Conservation (phyloP, 2,113 vertebrate species). For the Phaethon lepturus region DNA sequence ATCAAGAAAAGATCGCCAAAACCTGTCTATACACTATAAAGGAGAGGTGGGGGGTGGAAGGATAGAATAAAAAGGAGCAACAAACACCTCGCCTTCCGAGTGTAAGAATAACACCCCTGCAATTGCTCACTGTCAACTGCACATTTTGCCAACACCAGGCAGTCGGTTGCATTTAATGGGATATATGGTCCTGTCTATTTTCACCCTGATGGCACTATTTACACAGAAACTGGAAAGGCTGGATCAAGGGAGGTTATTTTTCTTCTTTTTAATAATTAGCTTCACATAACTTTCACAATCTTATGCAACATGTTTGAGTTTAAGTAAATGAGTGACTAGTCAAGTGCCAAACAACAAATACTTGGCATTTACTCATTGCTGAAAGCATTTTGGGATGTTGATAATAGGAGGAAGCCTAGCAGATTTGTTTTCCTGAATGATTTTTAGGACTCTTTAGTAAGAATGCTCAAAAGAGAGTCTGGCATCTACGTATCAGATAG, state of each 20-base stretch:
- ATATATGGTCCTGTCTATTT: accelerated
- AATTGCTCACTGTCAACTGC: not conserved
- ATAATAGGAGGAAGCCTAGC: not conserved
- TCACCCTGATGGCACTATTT: not conserved
- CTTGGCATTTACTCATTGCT: constrained; percentile 33
- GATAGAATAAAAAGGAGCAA: not conserved
- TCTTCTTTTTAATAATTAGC: not conserved
- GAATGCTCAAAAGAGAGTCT: not conserved
- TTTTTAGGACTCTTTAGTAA: not conserved
- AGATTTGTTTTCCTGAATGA: not conserved
- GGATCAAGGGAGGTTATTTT: not conserved
- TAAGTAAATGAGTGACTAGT: constrained; percentile 20
- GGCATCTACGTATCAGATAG: not conserved
- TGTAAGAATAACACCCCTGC: not conserved
- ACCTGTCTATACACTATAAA: not conserved
- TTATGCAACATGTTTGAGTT: not conserved
- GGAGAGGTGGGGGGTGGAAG: accelerated
- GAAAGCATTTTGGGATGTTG: constrained; percentile 15
- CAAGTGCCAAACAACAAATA: constrained; percentile 35
- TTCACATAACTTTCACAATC: not conserved
- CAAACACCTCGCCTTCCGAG: not conserved
- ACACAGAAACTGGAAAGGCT: not conserved
- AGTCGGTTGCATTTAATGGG: accelerated
- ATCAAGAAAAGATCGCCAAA: not conserved
- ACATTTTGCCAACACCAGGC: not conserved